Percentiles rank a stretch among this genome's conserved stretches.
These are phyloP conservation scores for Rotaria sp. DNA, from an alignment of 2,888 invertebrate genomes.

Conservation along the genomic window DNA sequence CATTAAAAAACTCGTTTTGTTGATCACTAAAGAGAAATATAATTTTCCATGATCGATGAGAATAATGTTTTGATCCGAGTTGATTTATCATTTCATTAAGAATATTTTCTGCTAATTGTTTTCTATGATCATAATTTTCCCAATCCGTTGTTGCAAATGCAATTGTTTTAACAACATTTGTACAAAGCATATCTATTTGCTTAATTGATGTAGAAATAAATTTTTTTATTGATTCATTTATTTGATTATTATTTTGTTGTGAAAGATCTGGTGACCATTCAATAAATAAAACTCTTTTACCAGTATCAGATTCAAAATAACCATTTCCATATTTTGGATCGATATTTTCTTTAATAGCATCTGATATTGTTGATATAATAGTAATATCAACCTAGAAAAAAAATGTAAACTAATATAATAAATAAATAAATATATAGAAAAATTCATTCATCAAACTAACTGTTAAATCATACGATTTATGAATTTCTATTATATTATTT, in stretches of 20 bases:
- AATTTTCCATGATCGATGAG: not conserved
- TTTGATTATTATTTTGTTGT: not conserved
- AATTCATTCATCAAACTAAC: not conserved
- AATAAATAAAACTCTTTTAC: not conserved
- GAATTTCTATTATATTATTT: not conserved
- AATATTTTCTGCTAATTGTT: not conserved
- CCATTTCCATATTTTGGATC: not conserved
- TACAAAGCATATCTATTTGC: not conserved
- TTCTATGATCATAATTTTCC: not conserved
- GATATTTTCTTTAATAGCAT: not conserved
- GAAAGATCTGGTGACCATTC: not conserved
- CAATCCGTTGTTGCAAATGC: not conserved
- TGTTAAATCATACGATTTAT: not conserved
- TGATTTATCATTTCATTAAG: not conserved
- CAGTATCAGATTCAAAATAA: not conserved
- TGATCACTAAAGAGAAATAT: not conserved
- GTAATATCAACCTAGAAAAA: not conserved
- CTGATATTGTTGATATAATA: not conserved
- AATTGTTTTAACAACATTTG: not conserved
- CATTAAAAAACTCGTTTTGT: not conserved
- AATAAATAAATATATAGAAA: no score
- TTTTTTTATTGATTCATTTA: not conserved
- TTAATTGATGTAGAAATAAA: not conserved
- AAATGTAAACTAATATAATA: no score
- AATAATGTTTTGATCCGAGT: not conserved